Base-by-base conservation (phyloP, 1,140 invertebrate species). In the Sycophila sp. region DNA sequence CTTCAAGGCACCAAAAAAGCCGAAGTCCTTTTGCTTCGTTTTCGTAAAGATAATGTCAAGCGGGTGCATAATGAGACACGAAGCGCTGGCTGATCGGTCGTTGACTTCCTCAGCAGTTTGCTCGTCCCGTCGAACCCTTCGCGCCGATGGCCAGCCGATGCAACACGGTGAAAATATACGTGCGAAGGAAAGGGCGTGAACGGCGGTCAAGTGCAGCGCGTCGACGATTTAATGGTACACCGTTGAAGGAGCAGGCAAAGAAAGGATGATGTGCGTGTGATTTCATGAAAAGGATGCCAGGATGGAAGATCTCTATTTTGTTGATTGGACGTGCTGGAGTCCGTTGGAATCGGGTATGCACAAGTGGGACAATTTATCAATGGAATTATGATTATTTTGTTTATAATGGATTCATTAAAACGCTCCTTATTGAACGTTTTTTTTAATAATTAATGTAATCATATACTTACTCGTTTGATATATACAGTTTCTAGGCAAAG, bases 31-130 rank as follows among this genome's bases (percentile, higher is more conserved):
- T 15, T 19, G 15, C 19, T 1, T 56, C 53, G 30, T 56, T n/a
- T n/a, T 36, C 53, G 17, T 32, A 74, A 77, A 79, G 78, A 79
- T 79, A 76, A 76, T 75, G 77, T 77, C 76, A 66, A 49, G 51
- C 69, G 38, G 42, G 68, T 45, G 58, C 28, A 71, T 79, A 78
- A 78, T 79, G 75, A 78, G 74, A 74, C 74, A 71, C 73, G 73
- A 72, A 75, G 72, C 71, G 72, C 73, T 34, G 53, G 53, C 15
- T 58, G 47, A 67, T 58, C 64, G 53, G 64, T 45, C 53, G 51
- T 67, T 55, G 64, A 51, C 64, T 66, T 11, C 4, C 17, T n/a
- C 28, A 2, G 26, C n/a, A 45, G 22, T 15, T 56, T 56, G 47
- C 36, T 17, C 30, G 34, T 42, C 17, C 40, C 1, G n/a, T 24